Percentiles rank a stretch among this genome's conserved stretches.
phyloP scores from a whole-genome alignment of 2,113 vertebrate species.

The Atlantisia rogersi region DNA sequence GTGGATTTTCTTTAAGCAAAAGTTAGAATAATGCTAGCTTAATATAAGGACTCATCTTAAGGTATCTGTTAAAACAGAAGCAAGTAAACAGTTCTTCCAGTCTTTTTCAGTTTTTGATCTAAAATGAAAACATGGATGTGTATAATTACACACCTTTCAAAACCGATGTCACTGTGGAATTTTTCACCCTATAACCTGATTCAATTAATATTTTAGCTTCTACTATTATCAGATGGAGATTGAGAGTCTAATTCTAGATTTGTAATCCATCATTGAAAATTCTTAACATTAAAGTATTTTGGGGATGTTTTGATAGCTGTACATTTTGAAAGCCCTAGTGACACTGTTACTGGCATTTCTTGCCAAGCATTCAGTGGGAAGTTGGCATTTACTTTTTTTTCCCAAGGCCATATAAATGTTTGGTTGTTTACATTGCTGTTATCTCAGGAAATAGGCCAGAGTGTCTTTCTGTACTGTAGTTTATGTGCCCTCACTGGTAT shows the following conservation, averaged over 20 bases:
- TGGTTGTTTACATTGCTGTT: slow-evolving; percentile 36
- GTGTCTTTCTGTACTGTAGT: background rate
- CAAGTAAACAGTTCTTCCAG: background rate
- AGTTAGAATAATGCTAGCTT: background rate
- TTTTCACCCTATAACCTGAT: background rate
- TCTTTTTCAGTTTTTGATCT: background rate
- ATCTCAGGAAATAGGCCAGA: slow-evolving; percentile 22
- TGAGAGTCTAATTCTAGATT: background rate
- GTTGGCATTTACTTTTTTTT: slow-evolving; percentile 14
- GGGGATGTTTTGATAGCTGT: background rate
- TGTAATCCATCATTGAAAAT: background rate
- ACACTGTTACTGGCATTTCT: background rate
- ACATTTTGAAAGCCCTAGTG: background rate
- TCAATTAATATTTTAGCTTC: background rate
- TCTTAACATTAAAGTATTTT: background rate
- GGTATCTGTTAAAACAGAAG: background rate
- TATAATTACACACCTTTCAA: background rate
- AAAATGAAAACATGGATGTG: background rate
- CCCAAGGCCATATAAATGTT: slow-evolving; percentile 1
- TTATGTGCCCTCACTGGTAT: background rate
- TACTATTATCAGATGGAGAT: background rate
- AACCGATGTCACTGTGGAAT: background rate
- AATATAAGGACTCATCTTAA: background rate
- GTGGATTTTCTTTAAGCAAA: background rate
- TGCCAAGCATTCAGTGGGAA: slow-evolving; percentile 44